phyloP scores from a whole-genome alignment of 2,888 invertebrate genomes.

The Anodontia alba region DNA sequence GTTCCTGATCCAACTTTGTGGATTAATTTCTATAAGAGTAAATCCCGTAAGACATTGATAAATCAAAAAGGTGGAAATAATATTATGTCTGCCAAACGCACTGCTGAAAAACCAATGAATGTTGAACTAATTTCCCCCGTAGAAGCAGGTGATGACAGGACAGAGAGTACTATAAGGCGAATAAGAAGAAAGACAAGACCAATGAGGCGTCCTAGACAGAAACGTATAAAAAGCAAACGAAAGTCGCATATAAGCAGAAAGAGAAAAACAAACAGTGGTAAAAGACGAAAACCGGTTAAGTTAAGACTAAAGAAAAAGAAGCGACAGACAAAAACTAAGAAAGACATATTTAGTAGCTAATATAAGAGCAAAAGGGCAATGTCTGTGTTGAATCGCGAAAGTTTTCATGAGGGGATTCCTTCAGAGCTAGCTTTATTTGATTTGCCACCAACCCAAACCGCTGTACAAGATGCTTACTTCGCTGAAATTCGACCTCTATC shows the following conservation, averaged over 20 bases:
- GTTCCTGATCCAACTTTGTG: slow-evolving; percentile 8
- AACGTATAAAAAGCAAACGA: slow-evolving; percentile 9
- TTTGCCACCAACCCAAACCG: too few relatives aligned
- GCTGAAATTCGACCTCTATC: not conserved
- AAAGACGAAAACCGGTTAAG: not conserved
- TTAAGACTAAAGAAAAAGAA: not conserved
- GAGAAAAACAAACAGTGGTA: not conserved
- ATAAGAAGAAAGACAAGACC: not conserved
- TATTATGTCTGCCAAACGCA: not conserved
- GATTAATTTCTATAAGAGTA: not conserved
- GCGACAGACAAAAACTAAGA: not conserved
- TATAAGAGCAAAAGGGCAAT: too few relatives aligned
- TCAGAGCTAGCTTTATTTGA: not conserved
- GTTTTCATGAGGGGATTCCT: not conserved
- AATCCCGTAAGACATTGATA: not conserved
- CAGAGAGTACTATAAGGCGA: not conserved
- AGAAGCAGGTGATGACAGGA: not conserved
- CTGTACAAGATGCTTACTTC: too few relatives aligned
- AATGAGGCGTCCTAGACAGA: not conserved
- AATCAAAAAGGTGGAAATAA: not conserved
- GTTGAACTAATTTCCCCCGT: not conserved
- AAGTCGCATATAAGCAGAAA: not conserved
- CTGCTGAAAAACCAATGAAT: not conserved
- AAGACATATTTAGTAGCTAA: not conserved
- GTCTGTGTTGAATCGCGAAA: not conserved